phyloP scores from a whole-genome alignment of 1,140 invertebrate genomes.

The Drosophila virilis region DNA sequence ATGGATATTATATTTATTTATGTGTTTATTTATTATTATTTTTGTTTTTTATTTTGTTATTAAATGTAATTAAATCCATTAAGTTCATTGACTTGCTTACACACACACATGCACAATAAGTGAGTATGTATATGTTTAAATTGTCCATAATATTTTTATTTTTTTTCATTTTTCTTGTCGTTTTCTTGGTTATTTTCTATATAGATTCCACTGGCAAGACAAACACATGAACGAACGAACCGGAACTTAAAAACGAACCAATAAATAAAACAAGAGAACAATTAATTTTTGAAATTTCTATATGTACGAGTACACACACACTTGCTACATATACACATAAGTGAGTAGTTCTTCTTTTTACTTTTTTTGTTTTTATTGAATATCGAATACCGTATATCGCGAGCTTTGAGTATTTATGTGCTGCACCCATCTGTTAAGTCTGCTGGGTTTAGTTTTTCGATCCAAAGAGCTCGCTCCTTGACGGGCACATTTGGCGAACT shows the following conservation, averaged over 20 bases:
- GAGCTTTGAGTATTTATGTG: neutral
- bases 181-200: conserved; percentile 3
- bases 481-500: conserved; percentile 45
- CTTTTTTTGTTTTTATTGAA: neutral
- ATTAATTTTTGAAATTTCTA: too few species aligned
- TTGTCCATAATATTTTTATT: conserved; percentile 1
- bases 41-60: neutral
- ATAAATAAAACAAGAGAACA: too few species aligned
- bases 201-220: conserved; percentile 21
- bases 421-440: neutral
- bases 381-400: conserved; percentile 27
- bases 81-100: conserved; percentile 16
- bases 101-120: conserved; percentile 13
- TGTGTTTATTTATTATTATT: conserved; percentile 3
- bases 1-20: conserved; percentile 43
- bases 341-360: conserved; percentile 1
- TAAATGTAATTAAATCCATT: conserved; percentile 29
- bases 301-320: conserved; percentile 31
- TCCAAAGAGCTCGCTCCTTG: conserved; percentile 20
- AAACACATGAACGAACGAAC: conserved; percentile 13
- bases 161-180: neutral
- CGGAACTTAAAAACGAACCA: neutral
- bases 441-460: neutral
- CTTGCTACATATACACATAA: conserved; percentile 4
- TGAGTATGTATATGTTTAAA: conserved; percentile 12